These are phyloP conservation scores for Halichoeres trimaculatus DNA, from an alignment of 2,113 vertebrate species.

Conservation along the genomic window DNA sequence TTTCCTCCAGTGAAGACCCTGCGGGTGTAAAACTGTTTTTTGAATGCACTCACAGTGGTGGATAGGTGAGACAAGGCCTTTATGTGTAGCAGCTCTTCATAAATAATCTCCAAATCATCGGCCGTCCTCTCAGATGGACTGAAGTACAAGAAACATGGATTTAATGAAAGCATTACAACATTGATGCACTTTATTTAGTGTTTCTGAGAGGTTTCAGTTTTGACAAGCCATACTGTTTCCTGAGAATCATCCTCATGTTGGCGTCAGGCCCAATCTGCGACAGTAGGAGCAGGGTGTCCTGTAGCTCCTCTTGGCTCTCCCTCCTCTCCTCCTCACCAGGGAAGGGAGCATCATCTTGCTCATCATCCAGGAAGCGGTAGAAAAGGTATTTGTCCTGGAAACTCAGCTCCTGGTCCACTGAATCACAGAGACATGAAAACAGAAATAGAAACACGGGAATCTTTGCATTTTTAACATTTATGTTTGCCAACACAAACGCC, in stretches of 20 bases:
- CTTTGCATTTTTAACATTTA: not conserved
- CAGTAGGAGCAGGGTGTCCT: conserved; percentile 93
- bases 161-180: not conserved
- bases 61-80: conserved; percentile 98
- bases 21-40: no score
- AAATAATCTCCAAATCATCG: conserved; percentile 97
- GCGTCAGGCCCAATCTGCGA: conserved; percentile 97
- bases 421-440: conserved; percentile 16
- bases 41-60: conserved; percentile 89
- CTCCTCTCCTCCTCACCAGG: conserved; percentile 91
- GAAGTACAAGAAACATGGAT: conserved; percentile 36
- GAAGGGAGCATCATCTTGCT: conserved; percentile 86
- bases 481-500: conserved; percentile 1
- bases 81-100: conserved; percentile 97
- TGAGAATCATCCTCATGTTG: conserved; percentile 98
- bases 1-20: no score
- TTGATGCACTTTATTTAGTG: not conserved
- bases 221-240: conserved; percentile 88
- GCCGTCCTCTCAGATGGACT: conserved; percentile 94
- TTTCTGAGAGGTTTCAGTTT: not conserved
- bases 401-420: conserved; percentile 94
- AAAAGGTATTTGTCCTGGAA: conserved; percentile 99
- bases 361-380: conserved; percentile 97
- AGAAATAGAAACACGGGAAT: not conserved
- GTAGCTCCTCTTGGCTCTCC: conserved; percentile 94